phyloP scores from a whole-genome alignment of 30 jellyfish, hydroid and myxozoan species.

The Chironex yamaguchii region DNA sequence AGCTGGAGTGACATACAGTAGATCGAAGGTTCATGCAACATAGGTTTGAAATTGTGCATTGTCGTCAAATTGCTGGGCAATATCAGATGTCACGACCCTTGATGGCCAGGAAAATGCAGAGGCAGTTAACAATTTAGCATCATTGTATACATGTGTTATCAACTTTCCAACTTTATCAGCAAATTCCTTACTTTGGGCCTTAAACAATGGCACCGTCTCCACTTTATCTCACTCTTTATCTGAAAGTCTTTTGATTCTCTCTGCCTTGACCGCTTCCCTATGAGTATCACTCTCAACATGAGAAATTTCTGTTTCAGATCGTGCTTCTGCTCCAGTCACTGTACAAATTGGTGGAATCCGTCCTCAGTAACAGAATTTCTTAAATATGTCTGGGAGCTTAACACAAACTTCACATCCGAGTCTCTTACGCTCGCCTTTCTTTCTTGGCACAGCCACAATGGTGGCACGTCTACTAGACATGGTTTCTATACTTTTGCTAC shows the following conservation, averaged over 20 bases:
- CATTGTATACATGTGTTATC: slow-evolving; percentile 18
- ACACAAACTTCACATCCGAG: too few species aligned
- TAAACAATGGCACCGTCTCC: slow-evolving; percentile 20
- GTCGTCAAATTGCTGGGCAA: slow-evolving; percentile 14
- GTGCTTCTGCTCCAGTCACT: slow-evolving; percentile 33
- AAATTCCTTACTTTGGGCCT: neutral
- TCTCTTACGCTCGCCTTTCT: too few species aligned
- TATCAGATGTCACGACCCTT: slow-evolving; percentile 20
- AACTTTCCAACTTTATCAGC: slow-evolving; percentile 27
- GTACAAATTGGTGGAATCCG: slow-evolving; percentile 42
- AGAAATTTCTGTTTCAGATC: neutral
- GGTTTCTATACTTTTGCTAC: slow-evolving; percentile 34
- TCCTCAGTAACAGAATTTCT: neutral
- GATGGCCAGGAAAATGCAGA: slow-evolving; percentile 38
- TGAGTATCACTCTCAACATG: slow-evolving; percentile 17
- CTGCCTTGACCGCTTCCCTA: slow-evolving; percentile 20
- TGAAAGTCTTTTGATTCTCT: neutral
- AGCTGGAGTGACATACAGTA: slow-evolving; percentile 3
- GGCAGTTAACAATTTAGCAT: slow-evolving; percentile 22
- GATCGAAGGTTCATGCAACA: slow-evolving; percentile 4
- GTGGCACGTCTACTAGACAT: slow-evolving; percentile 36
- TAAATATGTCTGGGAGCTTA: too few species aligned
- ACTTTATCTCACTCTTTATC: neutral
- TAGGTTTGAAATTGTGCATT: slow-evolving; percentile 6
- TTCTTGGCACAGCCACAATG: slow-evolving; percentile 31